Evolutionary conservation across 1,140 invertebrate genomes (phyloP).

Genomic region (Mamestra configurata): DNA sequence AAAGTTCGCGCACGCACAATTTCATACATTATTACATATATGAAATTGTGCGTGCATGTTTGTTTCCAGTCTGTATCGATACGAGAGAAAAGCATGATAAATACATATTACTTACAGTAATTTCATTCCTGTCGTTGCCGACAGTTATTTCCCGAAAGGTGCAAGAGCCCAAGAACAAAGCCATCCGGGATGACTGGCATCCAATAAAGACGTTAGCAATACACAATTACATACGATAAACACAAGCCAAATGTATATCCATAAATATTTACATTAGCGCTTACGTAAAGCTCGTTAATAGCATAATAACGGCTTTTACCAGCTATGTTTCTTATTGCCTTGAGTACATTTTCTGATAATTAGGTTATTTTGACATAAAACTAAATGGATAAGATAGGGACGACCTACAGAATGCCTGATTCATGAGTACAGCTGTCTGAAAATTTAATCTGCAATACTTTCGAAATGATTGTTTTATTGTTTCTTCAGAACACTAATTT

Average conservation of each 20-base stretch:
- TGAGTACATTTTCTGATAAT: conserved; percentile 8
- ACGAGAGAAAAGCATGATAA: no score
- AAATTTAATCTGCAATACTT: no score
- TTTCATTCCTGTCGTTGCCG: no score
- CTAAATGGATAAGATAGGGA: not conserved
- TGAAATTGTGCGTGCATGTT: no score
- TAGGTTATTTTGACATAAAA: not conserved
- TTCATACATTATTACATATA: no score
- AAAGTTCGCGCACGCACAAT: no score
- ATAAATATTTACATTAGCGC: conserved; percentile 40
- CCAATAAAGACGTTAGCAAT: conserved; percentile 4
- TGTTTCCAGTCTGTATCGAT: no score
- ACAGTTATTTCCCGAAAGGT: not conserved
- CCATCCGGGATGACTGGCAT: not conserved
- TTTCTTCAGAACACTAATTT: no score
- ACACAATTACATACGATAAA: conserved; percentile 30
- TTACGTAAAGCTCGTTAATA: conserved; percentile 7
- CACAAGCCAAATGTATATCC: conserved; percentile 6
- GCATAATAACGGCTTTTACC: not conserved
- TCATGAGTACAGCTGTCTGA: no score
- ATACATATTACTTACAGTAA: no score
- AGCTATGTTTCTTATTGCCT: not conserved
- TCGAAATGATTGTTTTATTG: no score
- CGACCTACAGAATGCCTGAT: no score
- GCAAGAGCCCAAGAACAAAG: not conserved